A percentile compares a stretch with the other conserved stretches of the same genome.
These are phyloP conservation scores for Timema cristinae DNA, from an alignment of 2,888 invertebrate species.

Conservation along the genomic window DNA sequence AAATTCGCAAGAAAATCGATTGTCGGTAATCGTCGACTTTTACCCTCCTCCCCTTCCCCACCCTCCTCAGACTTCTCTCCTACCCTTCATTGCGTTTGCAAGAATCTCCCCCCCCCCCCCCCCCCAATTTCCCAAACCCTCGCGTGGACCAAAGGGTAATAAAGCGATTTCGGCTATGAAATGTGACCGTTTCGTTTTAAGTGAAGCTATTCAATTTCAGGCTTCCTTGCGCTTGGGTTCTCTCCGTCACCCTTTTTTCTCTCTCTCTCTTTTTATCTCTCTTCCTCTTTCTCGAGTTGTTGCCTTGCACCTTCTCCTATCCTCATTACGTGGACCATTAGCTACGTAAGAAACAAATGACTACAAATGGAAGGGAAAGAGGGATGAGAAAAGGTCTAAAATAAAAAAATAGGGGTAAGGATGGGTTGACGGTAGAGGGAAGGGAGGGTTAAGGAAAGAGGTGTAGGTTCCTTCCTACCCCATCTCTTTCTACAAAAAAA, in stretches of 20 bases:
- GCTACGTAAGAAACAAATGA: constrained; percentile 48
- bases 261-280: constrained; percentile 16
- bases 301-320: constrained; percentile 15
- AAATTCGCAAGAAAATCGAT: too few relatives aligned
- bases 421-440: too few relatives aligned
- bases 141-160: constrained; percentile 27
- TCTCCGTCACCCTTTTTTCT: constrained; percentile 22
- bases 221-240: constrained; percentile 31
- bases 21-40: too few relatives aligned
- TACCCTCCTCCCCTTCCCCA: too few relatives aligned
- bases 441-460: too few relatives aligned
- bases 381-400: constrained; percentile 18
- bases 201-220: constrained; percentile 35
- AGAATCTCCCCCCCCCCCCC: neutral
- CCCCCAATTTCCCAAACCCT: constrained; percentile 9
- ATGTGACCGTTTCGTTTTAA: constrained; percentile 35
- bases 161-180: constrained; percentile 35
- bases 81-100: neutral
- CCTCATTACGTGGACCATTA: constrained; percentile 50
- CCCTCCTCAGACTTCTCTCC: too few relatives aligned
- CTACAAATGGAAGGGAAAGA: constrained; percentile 38
- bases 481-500: too few relatives aligned
- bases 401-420: too few relatives aligned
- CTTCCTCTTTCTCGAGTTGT: constrained; percentile 21
- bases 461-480: constrained; percentile 18